Evolutionary conservation across 2,797 vertebrate species (phyloP).

Genomic region (Sebastes trivittatus): DNA sequence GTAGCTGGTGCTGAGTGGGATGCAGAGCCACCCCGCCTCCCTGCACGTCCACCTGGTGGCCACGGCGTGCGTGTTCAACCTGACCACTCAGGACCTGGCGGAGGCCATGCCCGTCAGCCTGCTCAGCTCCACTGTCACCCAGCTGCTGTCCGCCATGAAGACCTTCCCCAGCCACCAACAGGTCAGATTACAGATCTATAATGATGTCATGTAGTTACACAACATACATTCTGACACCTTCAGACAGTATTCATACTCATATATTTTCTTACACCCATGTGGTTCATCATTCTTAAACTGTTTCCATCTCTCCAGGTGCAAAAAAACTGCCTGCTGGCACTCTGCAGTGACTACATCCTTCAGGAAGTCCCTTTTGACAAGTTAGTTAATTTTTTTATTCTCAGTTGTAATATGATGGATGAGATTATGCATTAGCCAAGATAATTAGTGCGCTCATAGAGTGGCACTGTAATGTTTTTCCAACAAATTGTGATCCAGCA

Average conservation of each 20-base stretch:
- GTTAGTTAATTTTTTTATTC: constrained; percentile 70
- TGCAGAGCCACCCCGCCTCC: constrained; percentile 90
- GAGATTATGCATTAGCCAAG: constrained; percentile 14
- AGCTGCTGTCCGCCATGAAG: constrained; percentile 90
- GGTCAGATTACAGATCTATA: constrained; percentile 69
- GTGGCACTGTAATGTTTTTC: constrained; percentile 25
- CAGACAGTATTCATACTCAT: neutral
- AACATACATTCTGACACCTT: neutral
- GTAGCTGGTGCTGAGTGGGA: constrained; percentile 89
- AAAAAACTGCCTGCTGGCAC: constrained; percentile 93
- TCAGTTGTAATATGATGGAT: neutral
- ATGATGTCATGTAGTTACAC: neutral
- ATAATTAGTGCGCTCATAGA: constrained; percentile 14
- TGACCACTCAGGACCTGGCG: constrained; percentile 90
- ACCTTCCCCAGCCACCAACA: constrained; percentile 92
- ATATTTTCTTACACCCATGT: neutral
- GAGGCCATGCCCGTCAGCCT: constrained; percentile 88
- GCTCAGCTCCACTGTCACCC: constrained; percentile 85
- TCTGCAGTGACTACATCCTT: constrained; percentile 94
- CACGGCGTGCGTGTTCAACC: constrained; percentile 91
- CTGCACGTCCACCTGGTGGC: constrained; percentile 90
- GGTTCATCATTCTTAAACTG: neutral
- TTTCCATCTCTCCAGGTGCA: constrained; percentile 85
- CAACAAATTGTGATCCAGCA: constrained; percentile 38
- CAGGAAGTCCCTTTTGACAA: constrained; percentile 96